Percentiles rank a stretch among this genome's conserved stretches.
Conservation (phyloP, 2,113 vertebrate genomes). For the Paralichthys olivaceus region DNA sequence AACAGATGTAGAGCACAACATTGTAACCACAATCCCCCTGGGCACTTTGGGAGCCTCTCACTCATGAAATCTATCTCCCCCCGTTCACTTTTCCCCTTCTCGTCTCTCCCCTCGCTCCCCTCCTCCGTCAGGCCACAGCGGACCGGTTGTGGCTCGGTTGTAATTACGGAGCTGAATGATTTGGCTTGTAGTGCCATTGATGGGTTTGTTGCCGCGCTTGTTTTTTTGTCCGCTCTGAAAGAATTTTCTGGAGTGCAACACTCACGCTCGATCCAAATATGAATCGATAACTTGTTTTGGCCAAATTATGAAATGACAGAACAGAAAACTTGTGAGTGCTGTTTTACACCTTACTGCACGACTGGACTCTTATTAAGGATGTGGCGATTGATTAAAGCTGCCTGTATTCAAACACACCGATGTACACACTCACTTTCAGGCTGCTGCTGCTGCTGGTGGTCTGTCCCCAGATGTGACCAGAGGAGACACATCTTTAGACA, state of each 20-base stretch:
- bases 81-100: not conserved
- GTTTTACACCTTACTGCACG: conserved; percentile 39
- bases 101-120: conserved; percentile 9
- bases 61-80: conserved; percentile 72
- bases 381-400: conserved; percentile 24
- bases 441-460: not conserved
- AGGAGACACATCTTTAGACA: no score
- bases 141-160: conserved; percentile 60
- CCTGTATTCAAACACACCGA: not conserved
- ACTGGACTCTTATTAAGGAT: conserved; percentile 21
- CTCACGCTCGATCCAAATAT: conserved; percentile 28
- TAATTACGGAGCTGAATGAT: conserved; percentile 75
- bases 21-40: conserved; percentile 70
- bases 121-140: conserved; percentile 45
- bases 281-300: conserved; percentile 65
- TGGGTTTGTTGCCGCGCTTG: conserved; percentile 46
- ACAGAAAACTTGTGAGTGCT: conserved; percentile 28
- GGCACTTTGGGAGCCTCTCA: conserved; percentile 59
- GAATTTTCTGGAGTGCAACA: conserved; percentile 39
- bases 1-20: conserved; percentile 76
- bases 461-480: not conserved
- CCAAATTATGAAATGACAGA: conserved; percentile 42
- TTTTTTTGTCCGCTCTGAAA: conserved; percentile 40
- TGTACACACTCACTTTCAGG: not conserved
- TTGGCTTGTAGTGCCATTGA: conserved; percentile 63